phyloP scores from a whole-genome alignment of 1,140 invertebrate genomes.

The Drosophila elegans region DNA sequence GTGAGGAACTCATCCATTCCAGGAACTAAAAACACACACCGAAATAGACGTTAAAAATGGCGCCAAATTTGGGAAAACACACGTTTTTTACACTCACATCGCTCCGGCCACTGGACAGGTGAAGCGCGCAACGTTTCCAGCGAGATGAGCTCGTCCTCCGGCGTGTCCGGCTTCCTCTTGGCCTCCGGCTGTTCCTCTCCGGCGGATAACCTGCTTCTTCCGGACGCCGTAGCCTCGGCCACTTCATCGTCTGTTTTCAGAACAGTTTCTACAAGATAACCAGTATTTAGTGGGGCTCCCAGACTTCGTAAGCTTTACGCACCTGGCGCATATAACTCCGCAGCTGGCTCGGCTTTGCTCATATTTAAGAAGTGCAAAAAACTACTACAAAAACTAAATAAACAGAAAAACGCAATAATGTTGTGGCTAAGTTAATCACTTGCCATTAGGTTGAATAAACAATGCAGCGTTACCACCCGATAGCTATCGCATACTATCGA shows the following conservation, averaged over 20 bases:
- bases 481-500: slow-evolving; percentile 7
- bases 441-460: slow-evolving; percentile 2
- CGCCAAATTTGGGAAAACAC: not conserved
- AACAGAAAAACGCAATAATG: not conserved
- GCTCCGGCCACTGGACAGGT: slow-evolving; percentile 97
- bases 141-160: slow-evolving; percentile 87
- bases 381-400: not conserved
- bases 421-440: slow-evolving; percentile 3
- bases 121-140: slow-evolving; percentile 95
- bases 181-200: not conserved
- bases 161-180: not conserved
- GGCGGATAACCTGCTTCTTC: not conserved
- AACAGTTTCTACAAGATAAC: slow-evolving; percentile 26
- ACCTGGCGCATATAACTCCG: slow-evolving; percentile 30
- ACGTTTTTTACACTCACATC: slow-evolving; percentile 89
- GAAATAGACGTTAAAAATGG: slow-evolving; percentile 17
- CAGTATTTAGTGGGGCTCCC: not conserved
- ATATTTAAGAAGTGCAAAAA: slow-evolving; percentile 8
- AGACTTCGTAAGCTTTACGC: not conserved
- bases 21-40: slow-evolving; percentile 87
- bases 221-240: slow-evolving; percentile 1
- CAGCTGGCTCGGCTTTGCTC: slow-evolving; percentile 5
- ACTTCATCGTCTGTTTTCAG: slow-evolving; percentile 17
- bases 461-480: slow-evolving; percentile 13
- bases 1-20: slow-evolving; percentile 90